Base-by-base conservation (phyloP, 2,797 vertebrate genomes). In the Hydrocynus forskahlii region DNA sequence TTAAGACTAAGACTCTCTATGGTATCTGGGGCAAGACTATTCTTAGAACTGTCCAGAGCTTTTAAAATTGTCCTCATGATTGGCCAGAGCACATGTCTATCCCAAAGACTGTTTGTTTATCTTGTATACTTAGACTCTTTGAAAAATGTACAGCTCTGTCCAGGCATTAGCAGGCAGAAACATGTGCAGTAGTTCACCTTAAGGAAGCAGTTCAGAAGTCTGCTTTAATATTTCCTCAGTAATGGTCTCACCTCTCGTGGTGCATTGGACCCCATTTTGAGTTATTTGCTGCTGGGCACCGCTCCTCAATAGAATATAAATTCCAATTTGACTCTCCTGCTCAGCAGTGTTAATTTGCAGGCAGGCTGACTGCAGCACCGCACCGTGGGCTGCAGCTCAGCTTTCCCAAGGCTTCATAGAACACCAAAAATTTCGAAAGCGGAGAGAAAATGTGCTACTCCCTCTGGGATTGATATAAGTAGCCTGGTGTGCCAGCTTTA, bases 291-390 rank as follows among this genome's bases (percentile, higher is more conserved):
- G 90, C 91, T 84, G 92, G 92, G 90, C 92, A 94, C 89, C 90
- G 89, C 88, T 92, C 89, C 90, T 93, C 92, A 94, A 93, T 93
- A 92, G 92, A 94, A 94, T 92, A 86, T 87, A 86, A 89, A 94
- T 93, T 94, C 91, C 91, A 94, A 93, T 94, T 93, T 92, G 88
- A 91, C 87, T 93, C 89, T 89, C 83, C 89, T 87, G 90, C 92
- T 93, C 92, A 92, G 92, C 88, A 76, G 89, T 85, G 87, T 91
- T 93, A 92, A 94, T 95, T 94, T 91, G 89, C 92, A 94, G 90
- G 91, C 90, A 90, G 89, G 83, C 88, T 85, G 87, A 91, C 90
- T 88, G 75, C 85, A 86, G 89, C 89, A 90, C 91, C 89, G 87
- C 80, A 90, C 88, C 88, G 88, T 90, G 88, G 82, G 90, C 89